phyloP scores from a whole-genome alignment of 2,113 vertebrate species.

The Rhizomys pruinosus region DNA sequence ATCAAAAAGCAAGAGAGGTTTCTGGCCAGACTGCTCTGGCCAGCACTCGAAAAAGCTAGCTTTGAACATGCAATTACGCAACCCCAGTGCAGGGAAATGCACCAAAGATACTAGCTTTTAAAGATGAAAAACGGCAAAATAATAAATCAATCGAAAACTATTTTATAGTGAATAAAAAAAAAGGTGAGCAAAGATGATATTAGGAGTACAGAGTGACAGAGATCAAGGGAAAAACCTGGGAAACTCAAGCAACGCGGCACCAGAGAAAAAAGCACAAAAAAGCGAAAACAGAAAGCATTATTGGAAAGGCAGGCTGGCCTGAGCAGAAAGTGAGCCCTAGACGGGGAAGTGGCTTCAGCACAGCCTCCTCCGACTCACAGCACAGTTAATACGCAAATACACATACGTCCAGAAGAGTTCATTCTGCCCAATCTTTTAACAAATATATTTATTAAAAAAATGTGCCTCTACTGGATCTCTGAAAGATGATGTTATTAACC shows the following conservation, averaged over 20 bases:
- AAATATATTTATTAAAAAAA: constrained; percentile 3
- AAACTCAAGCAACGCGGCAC: background rate
- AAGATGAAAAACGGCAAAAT: background rate
- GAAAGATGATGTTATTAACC: background rate
- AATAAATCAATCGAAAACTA: background rate
- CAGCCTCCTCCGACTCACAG: background rate
- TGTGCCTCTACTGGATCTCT: background rate
- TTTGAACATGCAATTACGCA: background rate
- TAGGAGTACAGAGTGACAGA: background rate
- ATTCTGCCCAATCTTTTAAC: background rate
- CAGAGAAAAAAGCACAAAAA: background rate
- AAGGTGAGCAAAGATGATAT: background rate
- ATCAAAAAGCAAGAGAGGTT: background rate
- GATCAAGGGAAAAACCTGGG: background rate
- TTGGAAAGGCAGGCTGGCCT: background rate
- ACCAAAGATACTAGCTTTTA: background rate
- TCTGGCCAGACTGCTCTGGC: background rate
- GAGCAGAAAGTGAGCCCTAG: background rate
- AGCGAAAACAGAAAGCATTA: background rate
- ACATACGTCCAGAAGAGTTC: background rate
- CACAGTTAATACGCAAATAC: background rate
- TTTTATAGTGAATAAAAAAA: background rate
- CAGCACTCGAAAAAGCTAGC: background rate
- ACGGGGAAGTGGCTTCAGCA: background rate
- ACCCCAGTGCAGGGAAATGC: background rate